A percentile compares a stretch with the other conserved stretches of the same genome.
Evolutionary conservation across 2,888 invertebrate species (phyloP).

Genomic region (Tridacna crocea): DNA sequence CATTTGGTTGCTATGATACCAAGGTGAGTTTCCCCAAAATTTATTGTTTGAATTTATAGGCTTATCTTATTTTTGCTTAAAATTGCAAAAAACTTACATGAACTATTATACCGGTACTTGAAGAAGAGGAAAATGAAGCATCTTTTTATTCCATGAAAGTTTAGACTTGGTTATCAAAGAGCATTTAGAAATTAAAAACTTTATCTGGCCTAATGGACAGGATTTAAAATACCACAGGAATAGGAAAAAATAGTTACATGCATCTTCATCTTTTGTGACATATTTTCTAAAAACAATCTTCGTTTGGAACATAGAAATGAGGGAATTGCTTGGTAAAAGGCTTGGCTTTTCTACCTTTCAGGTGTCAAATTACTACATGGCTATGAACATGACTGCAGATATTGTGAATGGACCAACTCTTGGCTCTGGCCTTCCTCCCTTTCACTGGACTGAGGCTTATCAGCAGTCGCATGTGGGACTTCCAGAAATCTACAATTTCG

Average conservation of each 20-base stretch:
- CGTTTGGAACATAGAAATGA: background rate
- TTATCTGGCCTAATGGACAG: too few relatives aligned
- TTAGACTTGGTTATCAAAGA: too few relatives aligned
- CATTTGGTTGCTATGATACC: slow-evolving; percentile 82
- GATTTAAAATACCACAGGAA: too few relatives aligned
- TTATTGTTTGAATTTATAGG: background rate
- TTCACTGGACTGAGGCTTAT: slow-evolving; percentile 75
- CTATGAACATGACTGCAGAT: slow-evolving; percentile 70
- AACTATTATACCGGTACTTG: too few relatives aligned
- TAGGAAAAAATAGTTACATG: too few relatives aligned
- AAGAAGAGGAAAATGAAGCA: too few relatives aligned
- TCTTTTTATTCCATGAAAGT: too few relatives aligned
- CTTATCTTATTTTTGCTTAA: too few relatives aligned
- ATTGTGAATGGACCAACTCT: slow-evolving; percentile 81
- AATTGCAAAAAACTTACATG: too few relatives aligned
- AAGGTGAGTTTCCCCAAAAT: slow-evolving; percentile 70
- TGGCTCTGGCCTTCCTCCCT: slow-evolving; percentile 74
- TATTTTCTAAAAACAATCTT: too few relatives aligned
- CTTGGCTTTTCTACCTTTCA: slow-evolving; percentile 42
- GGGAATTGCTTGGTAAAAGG: background rate
- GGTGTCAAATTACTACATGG: slow-evolving; percentile 79
- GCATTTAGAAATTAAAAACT: too few relatives aligned
- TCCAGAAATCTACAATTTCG: slow-evolving; percentile 77
- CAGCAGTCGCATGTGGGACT: slow-evolving; percentile 78
- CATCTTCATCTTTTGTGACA: too few relatives aligned